Percentiles rank a stretch among this genome's conserved stretches.
Conservation (phyloP, 2,797 vertebrate species). For the Thunnus albacares region DNA sequence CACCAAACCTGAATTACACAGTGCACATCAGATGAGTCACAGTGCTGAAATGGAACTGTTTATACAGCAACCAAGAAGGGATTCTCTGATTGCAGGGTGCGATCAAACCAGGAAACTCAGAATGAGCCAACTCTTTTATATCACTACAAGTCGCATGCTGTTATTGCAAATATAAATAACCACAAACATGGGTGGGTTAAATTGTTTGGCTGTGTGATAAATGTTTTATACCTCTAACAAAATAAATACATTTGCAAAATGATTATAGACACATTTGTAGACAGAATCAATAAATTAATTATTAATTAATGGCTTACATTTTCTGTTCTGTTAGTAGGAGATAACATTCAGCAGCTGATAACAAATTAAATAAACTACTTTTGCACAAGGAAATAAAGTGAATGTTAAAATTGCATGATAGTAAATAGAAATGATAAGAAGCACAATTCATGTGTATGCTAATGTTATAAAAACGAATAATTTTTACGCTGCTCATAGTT, state of each 20-base stretch:
- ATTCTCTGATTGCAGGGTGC: constrained; percentile 57
- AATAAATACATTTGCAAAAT: background rate
- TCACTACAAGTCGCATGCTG: background rate
- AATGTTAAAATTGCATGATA: no score
- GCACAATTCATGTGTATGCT: background rate
- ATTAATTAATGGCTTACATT: no score
- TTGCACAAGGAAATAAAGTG: background rate
- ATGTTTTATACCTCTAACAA: background rate
- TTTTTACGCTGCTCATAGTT: background rate
- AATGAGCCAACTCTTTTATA: constrained; percentile 2
- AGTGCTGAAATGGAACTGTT: constrained; percentile 69
- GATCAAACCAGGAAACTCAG: constrained; percentile 20
- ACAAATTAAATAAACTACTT: background rate
- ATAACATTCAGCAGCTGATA: background rate
- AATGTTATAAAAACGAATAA: background rate
- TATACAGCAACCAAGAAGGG: constrained; percentile 71
- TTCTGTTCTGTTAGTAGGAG: background rate
- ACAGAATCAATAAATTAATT: background rate
- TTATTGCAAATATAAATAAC: constrained; percentile 19
- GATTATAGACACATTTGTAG: background rate
- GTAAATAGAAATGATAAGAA: background rate
- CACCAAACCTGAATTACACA: constrained; percentile 66
- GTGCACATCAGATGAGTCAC: constrained; percentile 74
- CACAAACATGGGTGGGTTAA: background rate
- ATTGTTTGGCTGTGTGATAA: constrained; percentile 12